Conservation (phyloP, 2,113 vertebrate species). For the Ptyas mucosa region DNA sequence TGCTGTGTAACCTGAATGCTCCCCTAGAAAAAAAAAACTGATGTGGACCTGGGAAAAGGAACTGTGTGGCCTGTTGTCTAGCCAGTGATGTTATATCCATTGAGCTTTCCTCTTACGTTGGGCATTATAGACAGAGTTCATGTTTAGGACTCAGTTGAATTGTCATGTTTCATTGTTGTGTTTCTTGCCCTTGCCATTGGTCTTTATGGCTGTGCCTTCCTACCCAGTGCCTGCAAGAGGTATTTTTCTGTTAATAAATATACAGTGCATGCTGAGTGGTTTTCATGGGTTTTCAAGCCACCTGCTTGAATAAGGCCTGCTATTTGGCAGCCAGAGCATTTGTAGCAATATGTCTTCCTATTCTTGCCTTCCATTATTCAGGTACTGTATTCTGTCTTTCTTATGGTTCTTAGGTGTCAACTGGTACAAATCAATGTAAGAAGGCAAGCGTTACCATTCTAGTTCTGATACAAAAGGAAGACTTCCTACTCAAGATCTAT, state of each 20-base stretch:
- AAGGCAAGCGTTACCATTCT: constrained; percentile 30
- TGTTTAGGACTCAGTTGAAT: constrained; percentile 62
- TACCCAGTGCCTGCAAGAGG: constrained; percentile 76
- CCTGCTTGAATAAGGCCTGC: constrained; percentile 60
- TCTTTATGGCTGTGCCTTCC: constrained; percentile 78
- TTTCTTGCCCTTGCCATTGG: constrained; percentile 69
- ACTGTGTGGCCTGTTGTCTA: constrained; percentile 34
- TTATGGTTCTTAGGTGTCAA: constrained; percentile 44
- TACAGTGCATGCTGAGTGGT: constrained; percentile 60
- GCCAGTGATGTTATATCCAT: constrained; percentile 42
- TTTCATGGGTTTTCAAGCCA: constrained; percentile 60
- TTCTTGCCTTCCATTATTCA: constrained; percentile 48
- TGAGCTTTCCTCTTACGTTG: constrained; percentile 57
- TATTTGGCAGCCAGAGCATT: constrained; percentile 19
- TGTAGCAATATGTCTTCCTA: constrained; percentile 46
- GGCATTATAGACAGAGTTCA: constrained; percentile 52
- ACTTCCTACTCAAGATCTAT: constrained; percentile 49
- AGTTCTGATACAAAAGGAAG: constrained; percentile 48
- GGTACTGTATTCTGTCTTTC: constrained; percentile 46
- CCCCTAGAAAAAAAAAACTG: constrained; percentile 53
- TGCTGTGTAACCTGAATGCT: constrained; percentile 60
- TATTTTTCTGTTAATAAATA: constrained; percentile 56
- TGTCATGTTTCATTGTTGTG: constrained; percentile 64
- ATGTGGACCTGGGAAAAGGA: constrained; percentile 38
- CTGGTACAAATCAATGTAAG: constrained; percentile 36